Evolutionary conservation across 92 coral and sea anemone species (phyloP).

Genomic region (Umimayanthus kanabou): DNA sequence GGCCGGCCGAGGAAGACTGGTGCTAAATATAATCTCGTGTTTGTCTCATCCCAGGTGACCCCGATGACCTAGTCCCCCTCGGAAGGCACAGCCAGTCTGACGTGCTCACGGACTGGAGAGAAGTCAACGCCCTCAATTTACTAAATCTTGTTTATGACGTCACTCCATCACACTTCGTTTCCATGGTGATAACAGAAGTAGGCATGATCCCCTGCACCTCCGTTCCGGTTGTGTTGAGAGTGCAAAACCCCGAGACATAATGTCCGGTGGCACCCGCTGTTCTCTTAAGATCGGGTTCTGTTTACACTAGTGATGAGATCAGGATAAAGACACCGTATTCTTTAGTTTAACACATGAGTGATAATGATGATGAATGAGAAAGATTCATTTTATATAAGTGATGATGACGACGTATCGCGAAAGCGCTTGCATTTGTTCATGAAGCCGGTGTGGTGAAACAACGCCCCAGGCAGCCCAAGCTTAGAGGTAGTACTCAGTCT

Average conservation of each 20-base stretch:
- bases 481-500: too few species aligned
- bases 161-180: conserved; percentile 94
- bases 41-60: conserved; percentile 71
- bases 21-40: background rate
- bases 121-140: conserved; percentile 74
- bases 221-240: conserved; percentile 96
- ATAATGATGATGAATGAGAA: too few species aligned
- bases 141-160: conserved; percentile 94
- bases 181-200: conserved; percentile 99
- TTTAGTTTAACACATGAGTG: too few species aligned
- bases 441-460: too few species aligned
- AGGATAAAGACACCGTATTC: too few species aligned
- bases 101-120: conserved; percentile 88
- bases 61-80: conserved; percentile 89
- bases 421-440: too few species aligned
- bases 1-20: background rate
- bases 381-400: too few species aligned
- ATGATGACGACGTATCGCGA: too few species aligned
- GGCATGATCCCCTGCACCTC: conserved; percentile 99
- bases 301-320: too few species aligned
- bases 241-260: conserved; percentile 90
- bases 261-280: background rate
- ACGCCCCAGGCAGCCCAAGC: too few species aligned
- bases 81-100: conserved; percentile 69
- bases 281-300: too few species aligned